phyloP scores from a whole-genome alignment of 2,888 invertebrate species.

The Zele albiditarsus region DNA sequence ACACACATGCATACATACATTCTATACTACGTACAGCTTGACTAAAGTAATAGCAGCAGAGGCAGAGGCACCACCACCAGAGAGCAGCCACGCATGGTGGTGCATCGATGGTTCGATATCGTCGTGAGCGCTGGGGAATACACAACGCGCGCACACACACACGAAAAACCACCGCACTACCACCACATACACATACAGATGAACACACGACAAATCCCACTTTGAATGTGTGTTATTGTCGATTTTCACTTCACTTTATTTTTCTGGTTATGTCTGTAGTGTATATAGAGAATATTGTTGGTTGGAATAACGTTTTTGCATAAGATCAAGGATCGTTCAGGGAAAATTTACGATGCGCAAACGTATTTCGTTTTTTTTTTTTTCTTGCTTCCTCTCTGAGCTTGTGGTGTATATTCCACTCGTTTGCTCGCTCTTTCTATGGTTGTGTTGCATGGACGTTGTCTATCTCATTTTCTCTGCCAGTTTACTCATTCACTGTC shows the following conservation, averaged over 20 bases:
- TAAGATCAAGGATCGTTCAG: constrained; percentile 25
- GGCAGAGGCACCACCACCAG: constrained; percentile 46
- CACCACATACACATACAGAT: background rate
- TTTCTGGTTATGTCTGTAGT: background rate
- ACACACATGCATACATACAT: background rate
- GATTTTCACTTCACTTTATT: constrained; percentile 13
- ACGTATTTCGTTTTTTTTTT: constrained; percentile 16
- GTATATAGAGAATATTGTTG: no score
- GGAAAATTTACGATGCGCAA: constrained; percentile 34
- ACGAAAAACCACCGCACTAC: background rate
- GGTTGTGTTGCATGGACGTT: constrained; percentile 9
- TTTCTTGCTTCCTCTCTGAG: constrained; percentile 30
- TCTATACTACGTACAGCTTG: background rate
- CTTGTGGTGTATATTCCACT: constrained; percentile 3
- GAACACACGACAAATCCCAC: constrained; percentile 8
- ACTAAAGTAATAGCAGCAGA: constrained; percentile 27
- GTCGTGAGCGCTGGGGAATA: constrained; percentile 39
- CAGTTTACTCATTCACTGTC: constrained; percentile 20
- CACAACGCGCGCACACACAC: constrained; percentile 1
- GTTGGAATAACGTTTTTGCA: background rate
- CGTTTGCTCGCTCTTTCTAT: constrained; percentile 19
- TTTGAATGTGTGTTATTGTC: constrained; percentile 3
- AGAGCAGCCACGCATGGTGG: constrained; percentile 49
- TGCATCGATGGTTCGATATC: constrained; percentile 53
- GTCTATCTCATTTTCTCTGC: constrained; percentile 20